Evolutionary conservation across 2,888 invertebrate species (phyloP).

Genomic region (Andricus quercusramuli): DNA sequence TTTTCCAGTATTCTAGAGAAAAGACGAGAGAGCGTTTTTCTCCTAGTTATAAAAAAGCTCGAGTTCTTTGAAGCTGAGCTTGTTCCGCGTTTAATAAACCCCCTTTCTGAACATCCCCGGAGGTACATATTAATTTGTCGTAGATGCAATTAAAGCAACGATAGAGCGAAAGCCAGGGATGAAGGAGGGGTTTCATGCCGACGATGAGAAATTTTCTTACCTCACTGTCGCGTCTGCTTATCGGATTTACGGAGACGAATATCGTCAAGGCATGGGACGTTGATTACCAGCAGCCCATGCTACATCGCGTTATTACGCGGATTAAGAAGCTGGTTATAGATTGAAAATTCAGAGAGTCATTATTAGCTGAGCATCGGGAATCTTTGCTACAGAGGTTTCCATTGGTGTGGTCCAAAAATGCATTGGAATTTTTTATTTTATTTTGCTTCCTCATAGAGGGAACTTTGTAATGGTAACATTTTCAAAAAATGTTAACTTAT

Average conservation of each 20-base stretch:
- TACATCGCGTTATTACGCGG: not conserved
- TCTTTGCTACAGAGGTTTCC: not conserved
- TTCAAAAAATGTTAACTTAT: no score
- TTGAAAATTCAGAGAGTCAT: slow-evolving; percentile 8
- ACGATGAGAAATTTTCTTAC: slow-evolving; percentile 32
- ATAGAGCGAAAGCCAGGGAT: slow-evolving; percentile 19
- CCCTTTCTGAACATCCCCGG: not conserved
- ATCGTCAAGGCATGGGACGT: slow-evolving; percentile 21
- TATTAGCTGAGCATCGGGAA: not conserved
- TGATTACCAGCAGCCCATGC: slow-evolving; percentile 13
- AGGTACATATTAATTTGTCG: slow-evolving; percentile 29
- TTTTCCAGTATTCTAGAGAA: not conserved
- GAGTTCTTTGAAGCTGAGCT: not conserved
- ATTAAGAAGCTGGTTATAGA: slow-evolving; percentile 21
- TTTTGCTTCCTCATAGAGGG: no score
- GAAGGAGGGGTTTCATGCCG: slow-evolving; percentile 3
- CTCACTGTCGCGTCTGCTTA: slow-evolving; percentile 25
- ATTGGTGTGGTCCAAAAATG: no score
- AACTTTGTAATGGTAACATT: no score
- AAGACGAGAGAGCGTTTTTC: not conserved
- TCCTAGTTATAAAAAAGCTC: not conserved
- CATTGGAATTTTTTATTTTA: no score
- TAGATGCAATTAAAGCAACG: slow-evolving; percentile 23
- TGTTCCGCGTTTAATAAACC: not conserved
- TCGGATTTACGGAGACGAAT: not conserved